Conservation (phyloP, 2,888 invertebrate genomes). For the Heliconius ethilla region DNA sequence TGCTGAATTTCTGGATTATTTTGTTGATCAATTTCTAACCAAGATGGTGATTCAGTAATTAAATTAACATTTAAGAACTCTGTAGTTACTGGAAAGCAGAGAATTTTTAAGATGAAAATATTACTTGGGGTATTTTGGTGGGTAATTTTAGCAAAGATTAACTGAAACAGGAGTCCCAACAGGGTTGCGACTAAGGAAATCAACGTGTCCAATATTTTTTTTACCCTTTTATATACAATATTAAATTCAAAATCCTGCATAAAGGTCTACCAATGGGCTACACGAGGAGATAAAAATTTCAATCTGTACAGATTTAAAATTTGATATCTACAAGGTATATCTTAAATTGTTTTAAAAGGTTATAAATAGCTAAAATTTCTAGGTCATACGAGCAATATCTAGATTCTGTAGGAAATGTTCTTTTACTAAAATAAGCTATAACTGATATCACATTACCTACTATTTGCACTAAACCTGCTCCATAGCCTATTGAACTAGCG, state of each 20-base stretch:
- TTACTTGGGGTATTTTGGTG: too few species aligned
- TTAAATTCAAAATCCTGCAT: conserved; percentile 48
- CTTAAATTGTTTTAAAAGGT: conserved; percentile 32
- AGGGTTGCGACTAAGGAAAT: too few species aligned
- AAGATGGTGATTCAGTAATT: conserved; percentile 36
- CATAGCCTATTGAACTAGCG: conserved; percentile 42
- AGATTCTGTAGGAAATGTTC: conserved; percentile 47
- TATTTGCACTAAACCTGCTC: conserved; percentile 45
- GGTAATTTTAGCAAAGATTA: too few species aligned
- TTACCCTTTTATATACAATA: conserved; percentile 47
- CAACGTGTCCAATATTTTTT: too few species aligned
- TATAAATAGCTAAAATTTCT: conserved; percentile 49
- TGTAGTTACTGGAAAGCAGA: too few species aligned
- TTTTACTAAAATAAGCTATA: conserved; percentile 39
- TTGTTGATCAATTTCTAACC: conserved; percentile 44
- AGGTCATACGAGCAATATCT: conserved; percentile 48
- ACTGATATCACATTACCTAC: conserved; percentile 34
- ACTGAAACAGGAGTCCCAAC: too few species aligned
- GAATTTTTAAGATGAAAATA: too few species aligned
- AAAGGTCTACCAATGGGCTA: conserved; percentile 49
- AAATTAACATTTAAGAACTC: conserved; percentile 28
- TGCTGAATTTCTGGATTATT: conserved; percentile 43
- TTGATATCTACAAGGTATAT: too few species aligned
- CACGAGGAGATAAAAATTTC: conserved; percentile 43
- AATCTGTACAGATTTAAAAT: too few species aligned